phyloP scores from a whole-genome alignment of 1,140 invertebrate species.

The Drosophila ananassae region DNA sequence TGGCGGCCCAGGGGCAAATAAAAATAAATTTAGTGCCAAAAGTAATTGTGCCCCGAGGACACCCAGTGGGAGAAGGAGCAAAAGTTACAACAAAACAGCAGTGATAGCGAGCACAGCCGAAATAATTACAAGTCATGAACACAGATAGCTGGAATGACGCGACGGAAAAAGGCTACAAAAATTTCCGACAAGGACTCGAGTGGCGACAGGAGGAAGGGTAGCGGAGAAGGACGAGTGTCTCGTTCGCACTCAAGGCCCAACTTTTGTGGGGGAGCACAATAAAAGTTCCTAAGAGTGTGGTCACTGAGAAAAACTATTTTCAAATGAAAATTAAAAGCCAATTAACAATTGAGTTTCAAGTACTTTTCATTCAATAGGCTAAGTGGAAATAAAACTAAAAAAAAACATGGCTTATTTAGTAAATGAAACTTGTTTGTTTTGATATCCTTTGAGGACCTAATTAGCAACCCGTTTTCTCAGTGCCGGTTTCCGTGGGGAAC shows the following conservation, averaged over 20 bases:
- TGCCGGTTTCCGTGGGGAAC: slow-evolving; percentile 42
- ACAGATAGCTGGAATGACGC: slow-evolving; percentile 67
- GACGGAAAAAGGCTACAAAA: slow-evolving; percentile 58
- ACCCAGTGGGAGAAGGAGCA: slow-evolving; percentile 8
- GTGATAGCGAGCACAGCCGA: slow-evolving; percentile 46
- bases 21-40: slow-evolving; percentile 74
- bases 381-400: no score
- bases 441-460: background rate
- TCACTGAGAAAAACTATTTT: slow-evolving; percentile 1
- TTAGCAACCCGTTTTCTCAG: slow-evolving; percentile 4
- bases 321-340: background rate
- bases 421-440: no score
- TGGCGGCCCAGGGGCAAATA: slow-evolving; percentile 37
- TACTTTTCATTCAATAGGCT: no score
- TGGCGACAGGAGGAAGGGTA: background rate
- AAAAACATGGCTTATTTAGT: no score
- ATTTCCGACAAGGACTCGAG: slow-evolving; percentile 39
- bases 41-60: slow-evolving; percentile 74
- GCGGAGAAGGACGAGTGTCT: slow-evolving; percentile 1
- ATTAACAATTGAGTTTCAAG: background rate
- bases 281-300: background rate
- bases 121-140: slow-evolving; percentile 75
- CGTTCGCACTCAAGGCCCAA: slow-evolving; percentile 4
- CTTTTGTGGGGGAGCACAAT: slow-evolving; percentile 1
- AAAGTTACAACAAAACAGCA: slow-evolving; percentile 31